These are phyloP conservation scores for Himalopsyche tibetana DNA, from an alignment of 2,888 invertebrate genomes.

Conservation along the genomic window DNA sequence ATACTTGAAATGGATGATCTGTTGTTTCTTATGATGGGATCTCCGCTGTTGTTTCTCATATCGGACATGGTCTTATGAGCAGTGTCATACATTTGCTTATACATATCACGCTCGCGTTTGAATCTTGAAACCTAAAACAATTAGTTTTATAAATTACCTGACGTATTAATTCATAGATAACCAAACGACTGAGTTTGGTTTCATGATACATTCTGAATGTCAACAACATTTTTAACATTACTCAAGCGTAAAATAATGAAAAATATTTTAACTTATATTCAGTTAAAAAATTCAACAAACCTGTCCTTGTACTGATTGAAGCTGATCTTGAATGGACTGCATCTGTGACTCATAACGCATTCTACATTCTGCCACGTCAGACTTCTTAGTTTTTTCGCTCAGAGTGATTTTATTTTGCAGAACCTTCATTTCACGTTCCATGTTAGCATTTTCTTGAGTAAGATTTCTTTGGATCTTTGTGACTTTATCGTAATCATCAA, in stretches of 20 bases:
- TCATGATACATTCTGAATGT: too few species aligned
- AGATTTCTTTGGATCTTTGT: slow-evolving; percentile 88
- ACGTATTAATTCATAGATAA: not conserved
- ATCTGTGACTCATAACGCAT: slow-evolving; percentile 91
- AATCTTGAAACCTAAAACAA: slow-evolving; percentile 80
- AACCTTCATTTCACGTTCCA: slow-evolving; percentile 86
- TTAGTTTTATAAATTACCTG: too few species aligned
- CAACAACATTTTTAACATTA: not conserved
- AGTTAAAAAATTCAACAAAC: slow-evolving; percentile 69
- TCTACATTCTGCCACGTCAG: slow-evolving; percentile 88
- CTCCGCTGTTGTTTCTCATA: slow-evolving; percentile 79
- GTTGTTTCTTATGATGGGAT: slow-evolving; percentile 73
- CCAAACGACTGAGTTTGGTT: not conserved
- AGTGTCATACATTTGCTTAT: slow-evolving; percentile 92
- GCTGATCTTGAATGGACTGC: slow-evolving; percentile 87
- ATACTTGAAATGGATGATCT: slow-evolving; percentile 83
- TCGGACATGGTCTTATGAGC: slow-evolving; percentile 90
- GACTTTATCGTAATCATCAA: slow-evolving; percentile 91
- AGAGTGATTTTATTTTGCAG: slow-evolving; percentile 81
- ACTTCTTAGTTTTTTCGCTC: slow-evolving; percentile 84
- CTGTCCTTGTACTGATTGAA: slow-evolving; percentile 88
- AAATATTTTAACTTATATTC: not conserved
- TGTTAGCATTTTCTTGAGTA: slow-evolving; percentile 84
- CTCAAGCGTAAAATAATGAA: not conserved
- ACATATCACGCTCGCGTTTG: slow-evolving; percentile 91